Evolutionary conservation across 1,140 invertebrate genomes (phyloP), one percentile per base, ranked within the genome.

Genomic region (Neuroterus valhalla): DNA sequence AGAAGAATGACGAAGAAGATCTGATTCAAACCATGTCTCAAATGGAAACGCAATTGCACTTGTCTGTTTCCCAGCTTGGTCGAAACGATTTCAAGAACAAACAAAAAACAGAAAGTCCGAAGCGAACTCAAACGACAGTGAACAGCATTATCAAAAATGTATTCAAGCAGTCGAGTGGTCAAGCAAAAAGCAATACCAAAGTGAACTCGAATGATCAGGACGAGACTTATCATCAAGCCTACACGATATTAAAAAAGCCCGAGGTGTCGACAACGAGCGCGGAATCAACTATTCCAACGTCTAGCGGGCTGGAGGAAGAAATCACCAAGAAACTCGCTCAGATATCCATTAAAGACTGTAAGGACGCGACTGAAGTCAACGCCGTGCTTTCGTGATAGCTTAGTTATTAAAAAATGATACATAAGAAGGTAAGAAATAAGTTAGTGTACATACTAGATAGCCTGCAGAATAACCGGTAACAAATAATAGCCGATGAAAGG

Each of bases 321-420:
- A 71, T 84, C 26, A 74, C 70, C 38, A 82, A 75, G 42, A 85
- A 87, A 26, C 78, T 87, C 15, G 77, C 83, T 72, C 85, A 88
- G 66, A 68, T 87, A 75, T 82, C 83, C 8, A 86, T 89, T 78
- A 81, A 86, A 83, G 87, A 87, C 80, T 88, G 86, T 77, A 86
- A 85, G 66, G 85, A 87, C n/a, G 76, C 79, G 26, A 74, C 78
- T 66, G 83, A 88, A 23, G 70, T 83, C 66, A 78, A 80, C 55
- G 76, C 82, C 46, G 83, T 88, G 55, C 78, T 86, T 74, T 88
- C 85, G 85, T 88, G 86, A 87, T 89, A 88, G 81, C 76, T 73
- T 81, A 78, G 74, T 74, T 78, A 70, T 75, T 72, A 74, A 75
- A 72, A 42, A 70, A 70, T 42, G 76, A 71, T 45, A 21, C 21